Evolutionary conservation across 2,888 invertebrate genomes (phyloP).

Genomic region (Thereva nobilitata): DNA sequence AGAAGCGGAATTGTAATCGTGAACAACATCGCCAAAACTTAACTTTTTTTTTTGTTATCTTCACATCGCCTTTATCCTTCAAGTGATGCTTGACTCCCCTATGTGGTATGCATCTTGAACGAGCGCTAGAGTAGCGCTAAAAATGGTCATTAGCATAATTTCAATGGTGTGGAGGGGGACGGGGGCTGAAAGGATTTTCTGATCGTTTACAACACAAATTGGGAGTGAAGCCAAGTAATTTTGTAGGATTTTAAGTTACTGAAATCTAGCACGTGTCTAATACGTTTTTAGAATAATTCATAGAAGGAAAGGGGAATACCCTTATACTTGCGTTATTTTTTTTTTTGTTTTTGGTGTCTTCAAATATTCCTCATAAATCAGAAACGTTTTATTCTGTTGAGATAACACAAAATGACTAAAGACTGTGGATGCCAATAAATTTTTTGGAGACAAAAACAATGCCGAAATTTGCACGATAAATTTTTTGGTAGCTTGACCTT

Average conservation of each 20-base stretch:
- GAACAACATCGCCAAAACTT: constrained; percentile 12
- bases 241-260: neutral
- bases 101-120: constrained; percentile 1
- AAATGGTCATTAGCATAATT: constrained; percentile 31
- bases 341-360: too few species aligned
- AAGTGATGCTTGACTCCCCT: too few species aligned
- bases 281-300: constrained; percentile 6
- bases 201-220: constrained; percentile 26
- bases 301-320: neutral
- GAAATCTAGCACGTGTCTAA: constrained; percentile 1
- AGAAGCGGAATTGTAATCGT: too few species aligned
- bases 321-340: too few species aligned
- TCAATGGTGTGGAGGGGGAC: constrained; percentile 1
- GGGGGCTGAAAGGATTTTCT: constrained; percentile 4
- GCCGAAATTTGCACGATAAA: too few species aligned
- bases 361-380: too few species aligned
- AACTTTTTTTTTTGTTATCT: neutral
- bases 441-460: too few species aligned
- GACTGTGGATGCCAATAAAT: too few species aligned
- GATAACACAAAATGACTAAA: too few species aligned
- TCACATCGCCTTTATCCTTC: too few species aligned
- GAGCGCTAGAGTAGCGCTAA: constrained; percentile 1
- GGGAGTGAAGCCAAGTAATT: constrained; percentile 27
- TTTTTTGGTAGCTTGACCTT: too few species aligned
- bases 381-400: too few species aligned